Percentiles rank a stretch among this genome's conserved stretches.
phyloP scores from a whole-genome alignment of 2,113 vertebrate genomes.

The Pseudorectes ferrugineus region DNA sequence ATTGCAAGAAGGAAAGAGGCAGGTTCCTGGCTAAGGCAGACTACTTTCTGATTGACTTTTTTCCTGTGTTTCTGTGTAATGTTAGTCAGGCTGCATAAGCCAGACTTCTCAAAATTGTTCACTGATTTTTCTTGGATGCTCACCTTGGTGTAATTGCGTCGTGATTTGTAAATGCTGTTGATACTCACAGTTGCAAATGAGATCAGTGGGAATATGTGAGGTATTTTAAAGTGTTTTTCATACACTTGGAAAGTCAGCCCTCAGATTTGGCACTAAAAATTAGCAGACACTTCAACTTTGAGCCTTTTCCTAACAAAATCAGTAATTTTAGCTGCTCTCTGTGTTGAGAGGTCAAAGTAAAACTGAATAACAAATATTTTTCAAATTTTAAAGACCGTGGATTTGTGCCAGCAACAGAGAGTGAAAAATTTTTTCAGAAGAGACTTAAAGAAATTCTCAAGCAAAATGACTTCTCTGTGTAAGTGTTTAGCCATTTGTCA shows the following conservation, averaged over 20 bases:
- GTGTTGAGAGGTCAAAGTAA: slow-evolving; percentile 28
- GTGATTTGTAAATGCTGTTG: not conserved
- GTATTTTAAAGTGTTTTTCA: not conserved
- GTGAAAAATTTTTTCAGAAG: slow-evolving; percentile 90
- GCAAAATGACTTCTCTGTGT: slow-evolving; percentile 91
- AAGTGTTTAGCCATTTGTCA: slow-evolving; percentile 71
- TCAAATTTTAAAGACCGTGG: slow-evolving; percentile 83
- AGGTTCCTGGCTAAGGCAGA: not conserved
- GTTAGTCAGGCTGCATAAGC: not conserved
- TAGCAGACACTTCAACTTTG: not conserved
- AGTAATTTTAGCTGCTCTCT: not conserved
- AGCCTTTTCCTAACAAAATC: not conserved
- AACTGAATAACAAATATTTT: slow-evolving; percentile 45
- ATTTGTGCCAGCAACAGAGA: slow-evolving; percentile 81
- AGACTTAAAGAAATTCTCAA: slow-evolving; percentile 91
- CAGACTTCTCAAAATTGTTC: not conserved
- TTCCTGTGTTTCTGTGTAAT: not conserved
- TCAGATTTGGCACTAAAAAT: not conserved
- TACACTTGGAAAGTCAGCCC: not conserved
- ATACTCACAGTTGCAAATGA: not conserved
- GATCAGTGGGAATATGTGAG: not conserved
- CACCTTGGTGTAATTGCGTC: not conserved
- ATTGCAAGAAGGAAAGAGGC: not conserved
- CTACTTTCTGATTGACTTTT: not conserved
- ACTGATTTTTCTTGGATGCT: not conserved